These are phyloP conservation scores for cattle (Bos taurus) DNA, from an alignment of 2,113 vertebrate species.

Conservation along the genomic window DNA sequence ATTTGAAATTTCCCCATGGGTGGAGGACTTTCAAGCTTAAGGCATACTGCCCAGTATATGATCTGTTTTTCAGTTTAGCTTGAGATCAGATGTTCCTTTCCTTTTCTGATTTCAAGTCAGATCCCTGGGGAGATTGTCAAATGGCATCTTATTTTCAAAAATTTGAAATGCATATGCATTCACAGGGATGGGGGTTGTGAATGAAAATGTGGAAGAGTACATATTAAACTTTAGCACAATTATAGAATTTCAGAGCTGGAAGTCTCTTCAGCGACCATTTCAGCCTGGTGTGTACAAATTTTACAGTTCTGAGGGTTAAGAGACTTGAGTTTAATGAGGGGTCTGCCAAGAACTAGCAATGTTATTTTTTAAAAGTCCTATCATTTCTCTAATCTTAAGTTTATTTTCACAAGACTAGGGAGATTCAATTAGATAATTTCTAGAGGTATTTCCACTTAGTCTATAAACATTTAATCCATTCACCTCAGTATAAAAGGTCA, in stretches of 20 bases:
- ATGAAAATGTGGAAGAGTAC: conserved; percentile 66
- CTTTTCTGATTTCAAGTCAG: conserved; percentile 73
- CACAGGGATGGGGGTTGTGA: conserved; percentile 68
- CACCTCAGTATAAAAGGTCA: background rate
- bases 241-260: conserved; percentile 69
- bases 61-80: conserved; percentile 72
- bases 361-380: background rate
- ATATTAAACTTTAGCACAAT: conserved; percentile 63
- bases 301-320: conserved; percentile 50
- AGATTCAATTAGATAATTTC: background rate
- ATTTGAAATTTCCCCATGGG: conserved; percentile 64
- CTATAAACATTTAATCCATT: background rate
- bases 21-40: conserved; percentile 68
- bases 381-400: background rate
- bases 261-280: conserved; percentile 49
- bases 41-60: conserved; percentile 69
- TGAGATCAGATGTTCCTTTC: conserved; percentile 74
- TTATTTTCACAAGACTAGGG: background rate
- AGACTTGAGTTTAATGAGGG: conserved; percentile 37
- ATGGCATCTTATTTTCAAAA: conserved; percentile 75
- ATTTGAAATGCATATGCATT: conserved; percentile 75
- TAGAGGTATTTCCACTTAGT: background rate
- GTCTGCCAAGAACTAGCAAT: conserved; percentile 33
- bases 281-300: conserved; percentile 59
- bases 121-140: conserved; percentile 73